A percentile compares a stretch with the other conserved stretches of the same genome.
Conservation (phyloP, 2,888 invertebrate species). For the Prostheceraeus crozeri region DNA sequence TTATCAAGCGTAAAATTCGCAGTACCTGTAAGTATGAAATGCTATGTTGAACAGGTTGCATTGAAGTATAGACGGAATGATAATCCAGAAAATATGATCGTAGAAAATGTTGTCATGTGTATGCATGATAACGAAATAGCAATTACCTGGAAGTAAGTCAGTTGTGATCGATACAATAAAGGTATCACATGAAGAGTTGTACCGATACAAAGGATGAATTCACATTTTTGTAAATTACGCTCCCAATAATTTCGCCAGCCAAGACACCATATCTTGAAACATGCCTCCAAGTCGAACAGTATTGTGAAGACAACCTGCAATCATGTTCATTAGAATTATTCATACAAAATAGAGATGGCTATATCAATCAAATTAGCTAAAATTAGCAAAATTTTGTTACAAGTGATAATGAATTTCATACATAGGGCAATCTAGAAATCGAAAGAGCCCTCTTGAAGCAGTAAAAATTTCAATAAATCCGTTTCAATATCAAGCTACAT, state of each 20-base stretch:
- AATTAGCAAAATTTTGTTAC: no score
- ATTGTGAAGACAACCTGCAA: slow-evolving; percentile 80
- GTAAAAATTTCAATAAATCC: no score
- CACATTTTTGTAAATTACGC: slow-evolving; percentile 94
- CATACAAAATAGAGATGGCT: no score
- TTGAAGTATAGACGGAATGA: slow-evolving; percentile 41
- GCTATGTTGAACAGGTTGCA: no score
- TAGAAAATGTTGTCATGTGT: no score
- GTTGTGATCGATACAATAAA: slow-evolving; percentile 72
- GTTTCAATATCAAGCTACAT: no score
- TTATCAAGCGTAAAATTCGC: slow-evolving; percentile 35
- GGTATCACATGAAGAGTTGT: slow-evolving; percentile 87
- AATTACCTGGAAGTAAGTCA: slow-evolving; percentile 97
- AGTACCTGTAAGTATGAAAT: slow-evolving; percentile 30
- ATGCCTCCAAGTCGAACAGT: slow-evolving; percentile 81
- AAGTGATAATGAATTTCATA: no score
- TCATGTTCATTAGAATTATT: slow-evolving; percentile 33
- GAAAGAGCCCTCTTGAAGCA: no score
- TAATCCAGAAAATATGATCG: no score
- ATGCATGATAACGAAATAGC: no score
- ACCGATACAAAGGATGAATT: slow-evolving; percentile 80
- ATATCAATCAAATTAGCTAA: no score
- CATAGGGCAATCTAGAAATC: no score
- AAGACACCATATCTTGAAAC: slow-evolving; percentile 94
- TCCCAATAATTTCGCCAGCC: slow-evolving; percentile 89